Evolutionary conservation across 2,113 vertebrate species (phyloP), one percentile per base, ranked within the genome.

Genomic region (Meles meles): DNA sequence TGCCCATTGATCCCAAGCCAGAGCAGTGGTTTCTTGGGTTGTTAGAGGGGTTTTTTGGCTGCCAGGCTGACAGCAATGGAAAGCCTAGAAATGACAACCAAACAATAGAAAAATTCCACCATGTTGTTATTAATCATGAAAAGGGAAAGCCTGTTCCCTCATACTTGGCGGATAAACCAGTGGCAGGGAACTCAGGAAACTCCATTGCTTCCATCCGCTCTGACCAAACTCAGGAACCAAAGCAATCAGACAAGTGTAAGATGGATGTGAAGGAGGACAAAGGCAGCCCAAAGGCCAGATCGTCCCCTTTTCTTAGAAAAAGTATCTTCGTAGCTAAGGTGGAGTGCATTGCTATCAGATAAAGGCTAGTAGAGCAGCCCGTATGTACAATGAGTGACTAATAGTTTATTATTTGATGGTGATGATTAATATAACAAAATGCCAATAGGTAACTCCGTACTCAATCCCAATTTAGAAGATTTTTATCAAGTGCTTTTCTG

Each of bases 81-180:
- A 93, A 97, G 55, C 69, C 95, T 83, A 90, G 69, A 96, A 92
- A 74, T 94, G 94, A 96, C 92, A 96, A 23, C 29, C 6, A 52
- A 95, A 96, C 95, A 98, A 96, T 86, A 79, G 59, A 74, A 94
- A 77, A 90, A 76, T 81, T 92, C 67, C 71, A 90, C 49, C 12
- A 65, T 47, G 57, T 96, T 93, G 49, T 92, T 98, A 86, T 97
- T 94, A 97, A 97, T 93, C 55, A 82, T 29, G 55, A 7, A 29
- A 52, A 94, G 91, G 14, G 94, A 57, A 92, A 84, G 84, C 10
- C 39, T 87, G 29, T 71, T 96, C 61, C 83, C 39, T 8, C 23
- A 81, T 88, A 93, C 69, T 59, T 67, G 55, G 31, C 93, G 89
- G 55, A 90, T 97, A 93, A 90, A 55, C 0, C 0, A 7, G 0